These are phyloP conservation scores for Drosophila lini DNA, from an alignment of 1,140 invertebrate genomes.

Conservation along the genomic window DNA sequence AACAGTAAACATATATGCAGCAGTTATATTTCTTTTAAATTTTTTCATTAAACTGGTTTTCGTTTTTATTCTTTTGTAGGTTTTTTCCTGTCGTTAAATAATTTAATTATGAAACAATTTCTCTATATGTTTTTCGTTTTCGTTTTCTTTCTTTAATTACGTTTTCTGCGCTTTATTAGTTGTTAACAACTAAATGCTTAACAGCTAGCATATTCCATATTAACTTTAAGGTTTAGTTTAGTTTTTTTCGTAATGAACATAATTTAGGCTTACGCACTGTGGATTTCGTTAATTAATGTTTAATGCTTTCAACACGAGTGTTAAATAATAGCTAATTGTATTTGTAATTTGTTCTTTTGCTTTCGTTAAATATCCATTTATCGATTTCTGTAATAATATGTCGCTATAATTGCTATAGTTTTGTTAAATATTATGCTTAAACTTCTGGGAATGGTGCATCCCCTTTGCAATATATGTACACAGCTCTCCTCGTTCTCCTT, in stretches of 20 bases:
- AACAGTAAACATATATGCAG: constrained; percentile 80
- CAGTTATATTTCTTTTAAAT: constrained; percentile 70
- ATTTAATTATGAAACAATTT: constrained; percentile 77
- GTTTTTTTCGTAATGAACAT: constrained; percentile 59
- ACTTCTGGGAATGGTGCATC: constrained; percentile 36
- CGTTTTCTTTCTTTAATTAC: constrained; percentile 40
- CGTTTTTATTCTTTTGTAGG: constrained; percentile 42
- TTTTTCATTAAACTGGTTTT: constrained; percentile 58
- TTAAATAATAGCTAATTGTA: constrained; percentile 62
- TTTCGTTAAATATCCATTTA: constrained; percentile 66
- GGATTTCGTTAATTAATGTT: constrained; percentile 59
- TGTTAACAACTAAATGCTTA: constrained; percentile 76
- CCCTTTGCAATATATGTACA: constrained; percentile 32
- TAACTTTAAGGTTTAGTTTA: constrained; percentile 55
- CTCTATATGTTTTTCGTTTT: constrained; percentile 43
- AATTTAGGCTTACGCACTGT: constrained; percentile 60
- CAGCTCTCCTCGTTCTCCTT: constrained; percentile 16
- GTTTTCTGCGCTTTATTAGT: constrained; percentile 52
- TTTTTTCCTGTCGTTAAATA: constrained; percentile 62
- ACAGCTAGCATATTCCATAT: constrained; percentile 61
- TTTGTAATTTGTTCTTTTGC: constrained; percentile 52
- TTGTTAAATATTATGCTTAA: constrained; percentile 68
- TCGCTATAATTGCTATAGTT: constrained; percentile 80
- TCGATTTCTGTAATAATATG: constrained; percentile 67
- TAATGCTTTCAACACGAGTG: constrained; percentile 54